A percentile compares a stretch with the other conserved stretches of the same genome.
Evolutionary conservation across 2,113 vertebrate genomes (phyloP).

Genomic region (Tachysurus fulvidraco): DNA sequence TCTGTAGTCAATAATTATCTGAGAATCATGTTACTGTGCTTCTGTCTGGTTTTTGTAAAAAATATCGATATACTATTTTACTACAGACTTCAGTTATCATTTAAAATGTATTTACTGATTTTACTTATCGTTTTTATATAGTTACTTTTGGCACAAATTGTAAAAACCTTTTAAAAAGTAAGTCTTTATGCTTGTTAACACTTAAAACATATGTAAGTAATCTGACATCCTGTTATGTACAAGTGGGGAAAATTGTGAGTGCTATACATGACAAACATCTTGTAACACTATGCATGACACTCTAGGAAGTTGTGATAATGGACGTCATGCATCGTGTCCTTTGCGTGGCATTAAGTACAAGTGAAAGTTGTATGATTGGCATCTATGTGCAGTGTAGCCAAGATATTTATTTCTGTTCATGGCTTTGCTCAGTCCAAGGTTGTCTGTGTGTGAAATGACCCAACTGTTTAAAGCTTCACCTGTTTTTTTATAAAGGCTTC

Average conservation of each 20-base stretch:
- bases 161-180: background rate
- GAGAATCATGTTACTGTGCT: background rate
- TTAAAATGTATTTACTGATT: background rate
- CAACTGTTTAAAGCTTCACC: background rate
- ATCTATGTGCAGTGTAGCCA: background rate
- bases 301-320: conserved; percentile 60
- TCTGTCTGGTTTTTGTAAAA: background rate
- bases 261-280: background rate
- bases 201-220: background rate
- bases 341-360: background rate
- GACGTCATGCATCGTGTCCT: conserved; percentile 49
- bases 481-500: background rate
- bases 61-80: too few relatives aligned
- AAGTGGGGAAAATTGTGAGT: background rate
- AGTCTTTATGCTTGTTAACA: background rate
- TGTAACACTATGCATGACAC: conserved; percentile 64
- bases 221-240: background rate
- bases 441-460: conserved; percentile 4
- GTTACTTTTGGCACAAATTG: background rate
- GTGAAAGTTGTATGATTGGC: conserved; percentile 8
- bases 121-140: background rate
- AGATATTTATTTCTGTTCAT: conserved; percentile 35
- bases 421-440: background rate
- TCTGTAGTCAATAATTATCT: background rate
- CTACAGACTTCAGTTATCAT: background rate